Evolutionary conservation across 2,113 vertebrate genomes (phyloP).

Genomic region (Coptodon rendalli): DNA sequence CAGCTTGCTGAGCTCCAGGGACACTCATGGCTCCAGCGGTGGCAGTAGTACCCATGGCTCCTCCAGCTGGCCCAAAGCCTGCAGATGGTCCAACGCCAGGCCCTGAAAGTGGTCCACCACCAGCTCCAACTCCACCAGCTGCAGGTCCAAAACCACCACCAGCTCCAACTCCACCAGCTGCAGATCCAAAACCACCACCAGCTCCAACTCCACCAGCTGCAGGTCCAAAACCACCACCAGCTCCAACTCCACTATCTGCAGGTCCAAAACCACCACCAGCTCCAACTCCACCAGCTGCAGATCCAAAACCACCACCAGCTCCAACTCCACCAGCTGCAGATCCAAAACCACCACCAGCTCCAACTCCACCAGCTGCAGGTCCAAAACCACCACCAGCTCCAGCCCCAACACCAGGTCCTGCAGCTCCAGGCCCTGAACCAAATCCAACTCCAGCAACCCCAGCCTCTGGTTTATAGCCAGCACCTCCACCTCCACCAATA

Average conservation of each 20-base stretch:
- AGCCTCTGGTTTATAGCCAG: not conserved
- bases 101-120: not conserved
- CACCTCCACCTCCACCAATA: not conserved
- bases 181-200: too few relatives aligned
- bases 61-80: not conserved
- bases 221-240: not conserved
- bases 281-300: not conserved
- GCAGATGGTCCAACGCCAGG: not conserved
- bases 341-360: not conserved
- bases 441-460: not conserved
- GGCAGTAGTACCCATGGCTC: constrained; percentile 49
- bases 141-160: not conserved
- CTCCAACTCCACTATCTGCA: not conserved
- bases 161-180: not conserved
- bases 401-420: not conserved
- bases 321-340: not conserved
- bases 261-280: not conserved
- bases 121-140: not conserved
- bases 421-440: not conserved
- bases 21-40: constrained; percentile 62
- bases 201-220: not conserved
- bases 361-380: not conserved
- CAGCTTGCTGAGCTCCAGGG: not conserved
- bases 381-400: not conserved
- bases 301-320: not conserved